Evolutionary conservation across 2,113 vertebrate genomes (phyloP).

Genomic region (Nicator chloris): DNA sequence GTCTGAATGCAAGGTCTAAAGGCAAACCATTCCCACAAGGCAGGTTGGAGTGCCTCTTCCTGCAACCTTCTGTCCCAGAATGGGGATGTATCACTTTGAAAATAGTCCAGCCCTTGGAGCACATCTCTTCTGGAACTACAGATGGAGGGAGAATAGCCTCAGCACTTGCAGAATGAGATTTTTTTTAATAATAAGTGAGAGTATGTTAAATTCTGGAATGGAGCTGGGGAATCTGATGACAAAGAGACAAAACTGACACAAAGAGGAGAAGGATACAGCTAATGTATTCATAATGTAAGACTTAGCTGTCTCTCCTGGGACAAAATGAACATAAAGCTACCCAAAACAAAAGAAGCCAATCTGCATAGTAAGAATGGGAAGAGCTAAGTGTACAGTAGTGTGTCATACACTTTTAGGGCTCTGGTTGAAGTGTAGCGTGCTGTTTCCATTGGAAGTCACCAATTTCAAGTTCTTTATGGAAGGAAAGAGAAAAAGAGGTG

Average conservation of each 20-base stretch:
- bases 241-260: neutral
- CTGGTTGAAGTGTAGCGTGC: neutral
- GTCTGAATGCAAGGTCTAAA: neutral
- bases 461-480: neutral
- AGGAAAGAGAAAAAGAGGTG: neutral
- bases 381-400: neutral
- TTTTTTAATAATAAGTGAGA: neutral
- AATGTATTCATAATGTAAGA: neutral
- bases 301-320: neutral
- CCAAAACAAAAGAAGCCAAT: neutral
- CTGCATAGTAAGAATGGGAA: neutral
- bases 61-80: neutral
- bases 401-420: neutral
- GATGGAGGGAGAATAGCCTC: neutral
- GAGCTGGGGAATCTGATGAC: neutral
- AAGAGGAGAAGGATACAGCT: neutral
- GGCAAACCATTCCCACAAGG: neutral
- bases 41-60: neutral
- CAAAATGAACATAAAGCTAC: neutral
- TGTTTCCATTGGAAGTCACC: neutral
- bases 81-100: neutral
- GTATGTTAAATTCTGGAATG: neutral
- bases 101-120: neutral
- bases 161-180: neutral
- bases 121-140: neutral